Conservation (phyloP, 1,140 invertebrate genomes). For the Teleopsis dalmanni region DNA sequence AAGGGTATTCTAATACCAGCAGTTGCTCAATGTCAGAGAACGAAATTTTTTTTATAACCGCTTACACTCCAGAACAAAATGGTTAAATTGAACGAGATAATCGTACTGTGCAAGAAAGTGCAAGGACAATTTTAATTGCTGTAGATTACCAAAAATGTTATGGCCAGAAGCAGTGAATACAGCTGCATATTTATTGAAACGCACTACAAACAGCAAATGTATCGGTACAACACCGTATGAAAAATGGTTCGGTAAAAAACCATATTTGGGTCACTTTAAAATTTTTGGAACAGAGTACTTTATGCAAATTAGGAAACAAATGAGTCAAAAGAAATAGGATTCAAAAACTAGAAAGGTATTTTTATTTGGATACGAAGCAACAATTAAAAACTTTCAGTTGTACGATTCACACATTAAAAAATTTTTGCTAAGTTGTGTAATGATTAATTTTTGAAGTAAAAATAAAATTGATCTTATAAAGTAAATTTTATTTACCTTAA, state of each 20-base stretch:
- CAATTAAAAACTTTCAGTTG: conserved; percentile 14
- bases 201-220: too few species aligned
- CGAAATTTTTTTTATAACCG: conserved; percentile 25
- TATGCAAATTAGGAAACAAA: conserved; percentile 33
- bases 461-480: too few species aligned
- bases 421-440: conserved; percentile 15
- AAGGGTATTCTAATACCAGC: conserved; percentile 13
- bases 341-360: conserved; percentile 28
- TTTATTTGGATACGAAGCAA: conserved; percentile 35
- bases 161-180: conserved; percentile 47
- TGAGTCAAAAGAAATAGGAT: conserved; percentile 33
- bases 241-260: conserved; percentile 21
- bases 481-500: too few species aligned
- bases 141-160: conserved; percentile 32
- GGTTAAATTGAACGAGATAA: conserved; percentile 43
- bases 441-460: background rate
- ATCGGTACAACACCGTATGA: conserved; percentile 30
- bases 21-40: conserved; percentile 13
- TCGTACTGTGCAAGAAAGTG: conserved; percentile 42
- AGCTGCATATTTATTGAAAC: conserved; percentile 37
- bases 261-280: conserved; percentile 12
- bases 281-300: conserved; percentile 41
- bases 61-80: conserved; percentile 44
- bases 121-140: conserved; percentile 37
- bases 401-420: conserved; percentile 16